Percentiles rank a stretch among this genome's conserved stretches.
Conservation (phyloP, 2,797 vertebrate genomes). For the Acestrorhynchus altus region DNA sequence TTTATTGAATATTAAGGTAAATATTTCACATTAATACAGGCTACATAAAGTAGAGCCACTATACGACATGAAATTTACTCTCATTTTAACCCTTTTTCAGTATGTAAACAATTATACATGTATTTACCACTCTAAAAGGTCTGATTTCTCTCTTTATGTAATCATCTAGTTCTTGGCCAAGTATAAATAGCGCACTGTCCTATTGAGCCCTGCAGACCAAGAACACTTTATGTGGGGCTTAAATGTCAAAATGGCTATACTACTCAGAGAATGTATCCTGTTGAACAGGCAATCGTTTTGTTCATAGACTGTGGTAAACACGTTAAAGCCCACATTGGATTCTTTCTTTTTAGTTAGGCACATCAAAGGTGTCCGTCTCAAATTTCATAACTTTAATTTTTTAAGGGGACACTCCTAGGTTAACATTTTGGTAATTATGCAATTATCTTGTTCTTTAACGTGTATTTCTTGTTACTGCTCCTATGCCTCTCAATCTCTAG, state of each 20-base stretch:
- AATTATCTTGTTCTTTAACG: slow-evolving; percentile 63
- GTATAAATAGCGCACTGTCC: slow-evolving; percentile 90
- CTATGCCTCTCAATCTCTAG: slow-evolving; percentile 69
- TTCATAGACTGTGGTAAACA: slow-evolving; percentile 87
- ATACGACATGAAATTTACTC: slow-evolving; percentile 98
- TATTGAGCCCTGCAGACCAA: slow-evolving; percentile 91
- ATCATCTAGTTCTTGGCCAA: slow-evolving; percentile 92
- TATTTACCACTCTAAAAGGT: slow-evolving; percentile 96
- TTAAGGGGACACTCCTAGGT: slow-evolving; percentile 77
- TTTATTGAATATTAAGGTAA: slow-evolving; percentile 99
- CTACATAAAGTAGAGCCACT: slow-evolving; percentile 99
- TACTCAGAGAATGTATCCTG: slow-evolving; percentile 91
- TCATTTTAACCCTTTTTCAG: slow-evolving; percentile 94
- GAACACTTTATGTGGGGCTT: slow-evolving; percentile 86
- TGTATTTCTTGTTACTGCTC: slow-evolving; percentile 64
- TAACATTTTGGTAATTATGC: slow-evolving; percentile 73
- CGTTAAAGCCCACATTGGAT: slow-evolving; percentile 85
- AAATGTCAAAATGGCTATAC: slow-evolving; percentile 94
- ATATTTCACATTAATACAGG: slow-evolving; percentile 99
- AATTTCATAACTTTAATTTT: slow-evolving; percentile 73
- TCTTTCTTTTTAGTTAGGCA: slow-evolving; percentile 89
- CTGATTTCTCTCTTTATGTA: slow-evolving; percentile 87
- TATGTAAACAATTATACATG: slow-evolving; percentile 99
- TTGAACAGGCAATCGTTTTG: slow-evolving; percentile 88
- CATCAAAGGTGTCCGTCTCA: slow-evolving; percentile 81